phyloP scores from a whole-genome alignment of 2,113 vertebrate genomes.

The Danionella cerebrum region DNA sequence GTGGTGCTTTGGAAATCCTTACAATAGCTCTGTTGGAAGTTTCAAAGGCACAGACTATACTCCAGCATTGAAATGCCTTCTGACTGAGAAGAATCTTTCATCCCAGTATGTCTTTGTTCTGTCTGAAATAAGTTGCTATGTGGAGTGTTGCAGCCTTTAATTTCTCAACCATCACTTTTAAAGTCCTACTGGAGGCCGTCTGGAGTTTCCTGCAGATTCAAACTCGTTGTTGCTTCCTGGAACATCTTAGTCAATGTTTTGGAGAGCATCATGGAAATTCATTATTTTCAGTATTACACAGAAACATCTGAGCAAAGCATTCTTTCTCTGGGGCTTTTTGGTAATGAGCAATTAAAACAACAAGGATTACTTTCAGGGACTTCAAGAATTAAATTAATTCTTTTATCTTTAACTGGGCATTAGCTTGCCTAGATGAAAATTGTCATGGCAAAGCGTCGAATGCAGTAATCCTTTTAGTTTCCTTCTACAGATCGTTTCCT shows the following conservation, averaged over 20 bases:
- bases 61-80: constrained; percentile 11
- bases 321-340: not conserved
- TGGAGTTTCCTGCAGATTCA: constrained; percentile 25
- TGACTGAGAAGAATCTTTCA: constrained; percentile 14
- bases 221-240: not conserved
- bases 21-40: constrained; percentile 1
- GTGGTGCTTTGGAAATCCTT: not conserved
- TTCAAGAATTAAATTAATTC: too few relatives aligned
- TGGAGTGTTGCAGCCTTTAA: not conserved
- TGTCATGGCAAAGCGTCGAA: too few relatives aligned
- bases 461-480: too few relatives aligned
- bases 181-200: constrained; percentile 25
- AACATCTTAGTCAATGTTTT: not conserved
- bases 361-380: not conserved
- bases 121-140: constrained; percentile 18
- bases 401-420: too few relatives aligned
- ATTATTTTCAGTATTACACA: constrained; percentile 2
- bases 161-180: constrained; percentile 20
- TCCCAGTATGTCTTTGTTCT: constrained; percentile 20
- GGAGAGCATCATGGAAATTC: not conserved
- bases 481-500: too few relatives aligned
- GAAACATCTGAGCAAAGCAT: not conserved
- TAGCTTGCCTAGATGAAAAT: too few relatives aligned
- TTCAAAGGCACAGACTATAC: constrained; percentile 16
- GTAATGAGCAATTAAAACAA: not conserved